Conservation (phyloP, 2,888 invertebrate species). For the Dryadula phaetusa region DNA sequence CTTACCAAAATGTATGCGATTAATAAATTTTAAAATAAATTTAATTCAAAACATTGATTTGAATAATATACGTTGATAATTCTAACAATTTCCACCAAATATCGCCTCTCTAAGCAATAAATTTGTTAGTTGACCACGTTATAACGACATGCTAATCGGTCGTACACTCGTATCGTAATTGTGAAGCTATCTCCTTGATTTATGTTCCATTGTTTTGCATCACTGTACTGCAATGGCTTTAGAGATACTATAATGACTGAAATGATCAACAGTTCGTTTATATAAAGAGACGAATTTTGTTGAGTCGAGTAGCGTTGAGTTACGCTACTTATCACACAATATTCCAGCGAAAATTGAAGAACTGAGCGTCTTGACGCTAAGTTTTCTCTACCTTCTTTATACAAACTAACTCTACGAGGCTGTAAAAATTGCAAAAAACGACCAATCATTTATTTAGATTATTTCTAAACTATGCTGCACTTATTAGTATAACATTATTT, state of each 20-base stretch:
- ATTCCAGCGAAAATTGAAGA: too few species aligned
- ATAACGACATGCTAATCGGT: constrained; percentile 36
- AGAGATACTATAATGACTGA: constrained; percentile 3
- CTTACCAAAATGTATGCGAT: too few species aligned
- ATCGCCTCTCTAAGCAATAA: neutral
- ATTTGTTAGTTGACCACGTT: constrained; percentile 35
- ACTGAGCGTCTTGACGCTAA: too few species aligned
- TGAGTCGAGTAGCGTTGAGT: too few species aligned
- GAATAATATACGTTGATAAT: neutral
- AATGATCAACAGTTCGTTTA: neutral
- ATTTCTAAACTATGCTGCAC: too few species aligned
- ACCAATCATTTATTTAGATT: too few species aligned
- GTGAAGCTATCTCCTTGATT: constrained; percentile 49
- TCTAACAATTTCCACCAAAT: constrained; percentile 1
- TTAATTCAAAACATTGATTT: neutral
- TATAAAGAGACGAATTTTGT: neutral
- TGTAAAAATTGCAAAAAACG: too few species aligned
- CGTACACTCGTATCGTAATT: constrained; percentile 39
- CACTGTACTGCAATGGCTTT: constrained; percentile 26
- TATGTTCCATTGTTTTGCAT: constrained; percentile 50
- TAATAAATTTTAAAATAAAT: too few species aligned
- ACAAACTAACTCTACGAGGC: too few species aligned
- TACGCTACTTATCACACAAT: too few species aligned
- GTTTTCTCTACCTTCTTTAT: too few species aligned
- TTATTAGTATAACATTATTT: too few species aligned